phyloP scores from a whole-genome alignment of 2,113 vertebrate genomes.

The Austrofundulus limnaeus region DNA sequence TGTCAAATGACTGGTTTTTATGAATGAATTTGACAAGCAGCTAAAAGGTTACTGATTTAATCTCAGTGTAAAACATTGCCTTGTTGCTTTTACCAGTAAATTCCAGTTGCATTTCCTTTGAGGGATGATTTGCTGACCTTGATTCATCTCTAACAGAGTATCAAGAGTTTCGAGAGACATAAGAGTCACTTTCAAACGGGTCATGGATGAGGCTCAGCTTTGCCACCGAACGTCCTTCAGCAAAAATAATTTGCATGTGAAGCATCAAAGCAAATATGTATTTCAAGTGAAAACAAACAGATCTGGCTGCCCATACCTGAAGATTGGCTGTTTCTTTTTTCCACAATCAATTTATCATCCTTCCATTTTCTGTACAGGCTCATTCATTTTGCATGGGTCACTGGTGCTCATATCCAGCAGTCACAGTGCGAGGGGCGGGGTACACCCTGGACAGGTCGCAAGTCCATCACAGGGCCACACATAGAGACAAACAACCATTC shows the following conservation, averaged over 20 bases:
- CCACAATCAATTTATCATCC: not conserved
- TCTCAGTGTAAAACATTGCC: not conserved
- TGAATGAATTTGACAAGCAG: not conserved
- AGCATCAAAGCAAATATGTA: slow-evolving; percentile 1
- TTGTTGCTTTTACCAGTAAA: not conserved
- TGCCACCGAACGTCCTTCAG: not conserved
- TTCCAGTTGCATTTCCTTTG: not conserved
- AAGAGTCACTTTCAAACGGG: not conserved
- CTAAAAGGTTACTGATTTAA: not conserved
- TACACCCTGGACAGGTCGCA: too few relatives aligned
- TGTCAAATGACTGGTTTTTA: not conserved
- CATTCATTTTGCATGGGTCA: too few relatives aligned
- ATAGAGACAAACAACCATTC: too few relatives aligned
- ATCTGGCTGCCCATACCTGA: not conserved
- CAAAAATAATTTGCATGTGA: not conserved
- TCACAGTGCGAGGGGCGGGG: too few relatives aligned
- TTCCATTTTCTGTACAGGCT: too few relatives aligned
- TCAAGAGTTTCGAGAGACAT: not conserved
- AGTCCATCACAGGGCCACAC: too few relatives aligned
- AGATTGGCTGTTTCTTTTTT: too few relatives aligned
- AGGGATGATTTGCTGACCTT: not conserved
- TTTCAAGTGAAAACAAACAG: slow-evolving; percentile 1
- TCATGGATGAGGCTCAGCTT: not conserved
- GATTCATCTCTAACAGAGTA: not conserved
- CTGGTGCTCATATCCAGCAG: too few relatives aligned